Conservation (phyloP, 92 coral and sea anemone genomes). For the Zoanthus solanderi region DNA sequence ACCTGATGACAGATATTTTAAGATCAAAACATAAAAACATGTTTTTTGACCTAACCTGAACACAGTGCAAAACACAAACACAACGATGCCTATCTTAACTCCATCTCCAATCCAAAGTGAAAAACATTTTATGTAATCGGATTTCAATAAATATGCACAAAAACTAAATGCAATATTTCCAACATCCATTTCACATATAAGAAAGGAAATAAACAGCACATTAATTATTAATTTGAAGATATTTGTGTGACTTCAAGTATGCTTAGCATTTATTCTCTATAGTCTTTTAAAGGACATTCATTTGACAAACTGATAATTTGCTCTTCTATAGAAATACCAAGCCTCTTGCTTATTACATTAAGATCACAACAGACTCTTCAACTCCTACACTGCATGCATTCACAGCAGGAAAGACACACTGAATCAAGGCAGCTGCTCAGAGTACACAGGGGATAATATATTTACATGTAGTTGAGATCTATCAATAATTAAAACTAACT, state of each 20-base stretch:
- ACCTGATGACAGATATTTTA: not conserved
- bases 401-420: not conserved
- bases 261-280: not conserved
- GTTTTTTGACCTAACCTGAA: not conserved
- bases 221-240: not conserved
- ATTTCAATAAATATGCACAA: not conserved
- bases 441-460: not conserved
- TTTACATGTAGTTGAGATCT: not conserved
- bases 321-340: not conserved
- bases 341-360: not conserved
- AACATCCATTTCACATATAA: conserved; percentile 2
- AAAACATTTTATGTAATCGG: not conserved
- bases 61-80: not conserved
- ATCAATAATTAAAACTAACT: not conserved
- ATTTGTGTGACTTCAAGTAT: not conserved
- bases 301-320: not conserved
- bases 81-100: not conserved
- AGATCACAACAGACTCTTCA: not conserved
- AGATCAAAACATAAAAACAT: not conserved
- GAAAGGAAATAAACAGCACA: conserved; percentile 5
- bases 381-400: not conserved
- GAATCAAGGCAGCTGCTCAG: not conserved
- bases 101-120: not conserved
- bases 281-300: not conserved
- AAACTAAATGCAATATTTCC: not conserved